Evolutionary conservation across 1,140 invertebrate genomes (phyloP).

Genomic region (Babylonia areolata): DNA sequence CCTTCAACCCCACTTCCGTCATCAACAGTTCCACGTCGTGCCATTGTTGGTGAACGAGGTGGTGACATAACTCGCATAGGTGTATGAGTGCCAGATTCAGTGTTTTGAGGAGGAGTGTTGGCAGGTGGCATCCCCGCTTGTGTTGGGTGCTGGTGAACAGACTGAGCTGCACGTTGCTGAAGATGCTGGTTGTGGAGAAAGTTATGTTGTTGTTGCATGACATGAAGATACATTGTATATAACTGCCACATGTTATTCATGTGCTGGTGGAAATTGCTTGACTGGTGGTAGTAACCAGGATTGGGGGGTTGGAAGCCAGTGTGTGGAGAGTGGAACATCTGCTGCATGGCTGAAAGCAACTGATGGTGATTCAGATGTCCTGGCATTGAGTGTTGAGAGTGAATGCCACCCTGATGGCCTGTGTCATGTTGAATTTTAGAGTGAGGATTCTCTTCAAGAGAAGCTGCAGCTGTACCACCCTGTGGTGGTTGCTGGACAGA

Average conservation of each 20-base stretch:
- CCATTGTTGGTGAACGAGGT: slow-evolving; percentile 50
- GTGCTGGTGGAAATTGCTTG: slow-evolving; percentile 28
- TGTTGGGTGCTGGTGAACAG: background rate
- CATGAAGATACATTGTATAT: slow-evolving; percentile 40
- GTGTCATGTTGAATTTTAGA: background rate
- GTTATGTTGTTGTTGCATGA: slow-evolving; percentile 41
- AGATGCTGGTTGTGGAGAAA: slow-evolving; percentile 29
- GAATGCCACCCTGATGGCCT: background rate
- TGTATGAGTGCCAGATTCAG: background rate
- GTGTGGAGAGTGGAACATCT: background rate
- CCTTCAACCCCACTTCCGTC: slow-evolving; percentile 32
- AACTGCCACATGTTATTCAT: slow-evolving; percentile 41
- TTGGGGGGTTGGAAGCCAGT: background rate
- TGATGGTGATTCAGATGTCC: background rate
- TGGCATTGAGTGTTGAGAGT: background rate
- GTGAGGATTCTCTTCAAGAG: background rate
- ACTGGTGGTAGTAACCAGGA: slow-evolving; percentile 33
- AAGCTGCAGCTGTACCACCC: background rate
- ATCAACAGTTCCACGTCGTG: slow-evolving; percentile 28
- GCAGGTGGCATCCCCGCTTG: background rate
- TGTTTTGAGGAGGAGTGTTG: slow-evolving; percentile 4
- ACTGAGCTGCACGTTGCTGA: slow-evolving; percentile 32
- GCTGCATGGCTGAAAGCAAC: slow-evolving; percentile 22
- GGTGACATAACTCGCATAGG: slow-evolving; percentile 36
- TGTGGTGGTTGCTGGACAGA: background rate